Percentiles rank a stretch among this genome's conserved stretches.
These are phyloP conservation scores for Rhodinocichla rosea DNA, from an alignment of 2,113 vertebrate genomes.

Conservation along the genomic window DNA sequence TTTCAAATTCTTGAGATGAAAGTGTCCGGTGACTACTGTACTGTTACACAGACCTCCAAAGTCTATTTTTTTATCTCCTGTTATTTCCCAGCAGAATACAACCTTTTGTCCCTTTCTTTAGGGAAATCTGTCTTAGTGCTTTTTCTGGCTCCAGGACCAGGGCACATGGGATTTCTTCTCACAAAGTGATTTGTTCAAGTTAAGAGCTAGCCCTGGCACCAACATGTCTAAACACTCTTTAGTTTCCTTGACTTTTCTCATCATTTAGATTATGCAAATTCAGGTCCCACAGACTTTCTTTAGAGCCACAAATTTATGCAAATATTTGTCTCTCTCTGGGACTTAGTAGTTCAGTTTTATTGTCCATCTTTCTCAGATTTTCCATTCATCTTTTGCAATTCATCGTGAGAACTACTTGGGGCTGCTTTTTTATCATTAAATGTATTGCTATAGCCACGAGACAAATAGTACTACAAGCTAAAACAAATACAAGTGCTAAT, in stretches of 20 bases:
- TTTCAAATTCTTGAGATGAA: not conserved
- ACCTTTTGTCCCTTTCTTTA: constrained; percentile 35
- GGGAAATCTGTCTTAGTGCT: constrained; percentile 11
- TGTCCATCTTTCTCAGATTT: constrained; percentile 23
- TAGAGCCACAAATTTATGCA: constrained; percentile 34
- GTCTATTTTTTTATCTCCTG: not conserved
- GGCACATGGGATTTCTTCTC: constrained; percentile 22
- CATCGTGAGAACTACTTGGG: constrained; percentile 2
- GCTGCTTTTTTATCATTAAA: not conserved
- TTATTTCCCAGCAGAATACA: not conserved
- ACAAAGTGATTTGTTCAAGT: constrained; percentile 50
- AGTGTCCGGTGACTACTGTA: not conserved
- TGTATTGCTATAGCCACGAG: not conserved
- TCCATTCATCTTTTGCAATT: constrained; percentile 16
- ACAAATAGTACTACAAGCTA: not conserved
- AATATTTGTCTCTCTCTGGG: constrained; percentile 46
- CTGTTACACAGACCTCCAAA: not conserved
- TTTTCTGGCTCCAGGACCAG: constrained; percentile 19
- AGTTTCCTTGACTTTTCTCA: constrained; percentile 54
- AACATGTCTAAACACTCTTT: constrained; percentile 56
- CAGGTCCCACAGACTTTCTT: constrained; percentile 24
- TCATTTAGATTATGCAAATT: constrained; percentile 64
- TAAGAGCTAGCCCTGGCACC: constrained; percentile 49
- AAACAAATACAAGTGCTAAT: constrained; percentile 1
- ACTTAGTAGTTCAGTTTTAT: not conserved